Evolutionary conservation across 2,113 vertebrate genomes (phyloP).

Genomic region (Picathartes gymnocephalus): DNA sequence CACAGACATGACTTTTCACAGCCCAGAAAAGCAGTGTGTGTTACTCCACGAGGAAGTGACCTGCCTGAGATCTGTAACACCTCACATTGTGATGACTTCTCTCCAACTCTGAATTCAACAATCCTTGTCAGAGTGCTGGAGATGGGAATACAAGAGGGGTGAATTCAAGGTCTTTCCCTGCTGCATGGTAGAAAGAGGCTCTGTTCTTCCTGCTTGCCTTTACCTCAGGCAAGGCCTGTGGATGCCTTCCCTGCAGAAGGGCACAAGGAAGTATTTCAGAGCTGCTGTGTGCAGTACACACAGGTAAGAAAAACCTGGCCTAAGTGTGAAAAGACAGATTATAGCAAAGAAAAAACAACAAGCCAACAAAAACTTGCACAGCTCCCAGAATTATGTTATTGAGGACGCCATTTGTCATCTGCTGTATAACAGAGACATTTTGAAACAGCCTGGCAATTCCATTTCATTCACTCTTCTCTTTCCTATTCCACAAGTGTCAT

Average conservation of each 20-base stretch:
- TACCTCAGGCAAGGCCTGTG: neutral
- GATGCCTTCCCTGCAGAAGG: neutral
- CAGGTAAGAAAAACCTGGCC: neutral
- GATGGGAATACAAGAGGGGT: neutral
- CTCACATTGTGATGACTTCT: neutral
- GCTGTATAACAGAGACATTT: neutral
- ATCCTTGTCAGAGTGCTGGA: neutral
- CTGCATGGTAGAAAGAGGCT: neutral
- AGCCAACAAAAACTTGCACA: neutral
- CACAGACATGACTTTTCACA: accelerated
- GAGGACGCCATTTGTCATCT: conserved; percentile 2
- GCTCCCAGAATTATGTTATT: neutral
- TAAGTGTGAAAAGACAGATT: conserved; percentile 5
- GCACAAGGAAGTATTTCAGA: neutral
- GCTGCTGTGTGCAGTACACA: neutral
- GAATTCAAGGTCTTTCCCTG: neutral
- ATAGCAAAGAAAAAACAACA: neutral
- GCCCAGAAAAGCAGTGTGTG: neutral
- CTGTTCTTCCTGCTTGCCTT: neutral
- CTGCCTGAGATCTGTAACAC: neutral
- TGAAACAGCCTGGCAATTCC: conserved; percentile 33
- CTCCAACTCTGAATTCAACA: neutral
- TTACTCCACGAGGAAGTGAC: neutral
- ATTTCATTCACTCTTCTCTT: conserved; percentile 41
- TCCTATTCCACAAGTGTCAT: conserved; percentile 53